Evolutionary conservation across 1,140 invertebrate species (phyloP).

Genomic region (Hesperophylax magnus): DNA sequence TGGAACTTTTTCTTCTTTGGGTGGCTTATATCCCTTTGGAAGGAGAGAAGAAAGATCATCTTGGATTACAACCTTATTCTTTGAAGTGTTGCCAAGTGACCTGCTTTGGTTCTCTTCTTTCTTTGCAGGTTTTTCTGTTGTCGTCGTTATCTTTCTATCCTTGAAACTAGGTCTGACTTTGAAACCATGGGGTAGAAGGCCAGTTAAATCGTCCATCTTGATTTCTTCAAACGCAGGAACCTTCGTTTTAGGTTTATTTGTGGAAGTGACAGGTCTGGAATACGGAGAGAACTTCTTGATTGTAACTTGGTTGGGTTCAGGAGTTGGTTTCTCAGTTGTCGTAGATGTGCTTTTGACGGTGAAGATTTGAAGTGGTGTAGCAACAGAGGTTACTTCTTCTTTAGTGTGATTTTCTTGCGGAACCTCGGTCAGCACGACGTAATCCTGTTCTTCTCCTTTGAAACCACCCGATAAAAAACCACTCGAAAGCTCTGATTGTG

Average conservation of each 20-base stretch:
- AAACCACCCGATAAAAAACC: conserved; percentile 78
- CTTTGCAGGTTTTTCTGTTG: conserved; percentile 58
- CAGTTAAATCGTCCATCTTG: conserved; percentile 74
- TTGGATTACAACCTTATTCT: conserved; percentile 70
- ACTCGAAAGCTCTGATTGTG: conserved; percentile 85
- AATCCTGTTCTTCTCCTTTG: conserved; percentile 71
- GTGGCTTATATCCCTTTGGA: conserved; percentile 76
- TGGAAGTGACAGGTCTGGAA: conserved; percentile 70
- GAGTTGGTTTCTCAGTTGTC: conserved; percentile 65
- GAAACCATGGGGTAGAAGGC: conserved; percentile 76
- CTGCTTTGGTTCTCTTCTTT: conserved; percentile 63
- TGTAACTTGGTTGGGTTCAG: conserved; percentile 69
- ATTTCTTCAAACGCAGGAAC: conserved; percentile 71
- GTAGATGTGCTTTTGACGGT: conserved; percentile 66
- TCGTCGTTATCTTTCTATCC: conserved; percentile 70
- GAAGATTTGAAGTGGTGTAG: conserved; percentile 64
- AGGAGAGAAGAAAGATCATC: conserved; percentile 75
- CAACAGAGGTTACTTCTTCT: conserved; percentile 57
- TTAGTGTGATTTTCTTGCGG: conserved; percentile 70
- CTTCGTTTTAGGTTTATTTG: conserved; percentile 66
- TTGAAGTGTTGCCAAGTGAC: conserved; percentile 66
- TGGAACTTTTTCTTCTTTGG: conserved; percentile 64
- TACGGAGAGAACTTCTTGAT: conserved; percentile 79
- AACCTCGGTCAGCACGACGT: conserved; percentile 73
- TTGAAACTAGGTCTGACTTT: conserved; percentile 70